phyloP scores from a whole-genome alignment of 2,888 invertebrate species.

The Limnephilus auricula region DNA sequence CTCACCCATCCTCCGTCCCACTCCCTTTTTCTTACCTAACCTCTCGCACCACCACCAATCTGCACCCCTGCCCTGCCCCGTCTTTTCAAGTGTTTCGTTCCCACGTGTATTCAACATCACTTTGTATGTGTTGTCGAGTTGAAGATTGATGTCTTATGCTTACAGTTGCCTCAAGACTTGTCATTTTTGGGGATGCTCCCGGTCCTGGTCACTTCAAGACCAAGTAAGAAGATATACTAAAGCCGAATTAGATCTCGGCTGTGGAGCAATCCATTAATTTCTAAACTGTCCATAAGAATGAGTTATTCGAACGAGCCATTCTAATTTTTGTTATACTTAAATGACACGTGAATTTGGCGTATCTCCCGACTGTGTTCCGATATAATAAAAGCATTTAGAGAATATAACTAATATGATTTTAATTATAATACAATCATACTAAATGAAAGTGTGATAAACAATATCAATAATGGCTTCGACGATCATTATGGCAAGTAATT shows the following conservation, averaged over 20 bases:
- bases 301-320: background rate
- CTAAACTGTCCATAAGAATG: background rate
- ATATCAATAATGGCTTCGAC: background rate
- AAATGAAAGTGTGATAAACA: too few relatives aligned
- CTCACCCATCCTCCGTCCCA: background rate
- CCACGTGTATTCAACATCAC: constrained; percentile 39
- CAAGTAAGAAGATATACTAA: background rate
- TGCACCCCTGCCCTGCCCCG: constrained; percentile 13
- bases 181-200: background rate
- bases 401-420: background rate
- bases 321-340: background rate
- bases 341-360: background rate
- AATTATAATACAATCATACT: background rate
- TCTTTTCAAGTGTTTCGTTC: constrained; percentile 28
- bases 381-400: background rate
- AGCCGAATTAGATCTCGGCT: too few relatives aligned
- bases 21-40: constrained; percentile 39
- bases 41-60: constrained; percentile 40
- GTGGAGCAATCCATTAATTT: background rate
- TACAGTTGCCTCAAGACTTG: too few relatives aligned
- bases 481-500: background rate
- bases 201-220: too few relatives aligned
- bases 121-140: background rate
- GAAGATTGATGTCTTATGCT: background rate
- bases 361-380: background rate